Evolutionary conservation across 2,888 invertebrate genomes (phyloP), one percentile per base, ranked within the genome.

Genomic region (Galerucella pusilla): DNA sequence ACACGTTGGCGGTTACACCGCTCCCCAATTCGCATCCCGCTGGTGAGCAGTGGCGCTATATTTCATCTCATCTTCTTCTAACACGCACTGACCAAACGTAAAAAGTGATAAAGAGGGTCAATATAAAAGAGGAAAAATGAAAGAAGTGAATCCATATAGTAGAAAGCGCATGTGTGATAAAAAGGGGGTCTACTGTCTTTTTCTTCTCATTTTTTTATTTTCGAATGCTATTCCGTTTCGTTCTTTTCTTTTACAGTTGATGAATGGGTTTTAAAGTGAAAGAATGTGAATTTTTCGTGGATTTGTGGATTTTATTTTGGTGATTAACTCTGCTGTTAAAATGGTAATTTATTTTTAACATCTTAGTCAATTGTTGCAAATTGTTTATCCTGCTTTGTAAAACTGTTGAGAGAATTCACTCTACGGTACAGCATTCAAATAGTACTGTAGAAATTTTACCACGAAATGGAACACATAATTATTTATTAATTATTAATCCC

Each of bases 111-210:
- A 78, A 80, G 81, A 81, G 75, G 75, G 78, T 73, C 75, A 80
- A 81, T 80, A 79, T 76, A 79, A 81, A 81, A 80, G 70, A 80
- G 77, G 80, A 83, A 84, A 84, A 84, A 83, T 83, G 80, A 83
- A 84, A 84, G 81, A 82, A 82, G 59, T 80, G 78, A 76, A 77
- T 76, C 81, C 80, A 79, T 81, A 80, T 77, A 74, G 28, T 73
- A 74, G 76, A 79, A 75, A 68, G 83, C 82, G 84, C 84, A 83
- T 84, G 83, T 83, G 82, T 82, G 77, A 75, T 76, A 70, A 78
- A 79, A 81, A 82, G 73, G 73, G 76, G 71, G 69, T 75, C 68
- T 75, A 71, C 66, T 69, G 57, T 69, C 72, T 75, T 74, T 75
- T 77, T 79, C 75, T 75, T 79, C 77, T 75, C 10, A 7, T 6